Evolutionary conservation across 2,797 vertebrate genomes (phyloP).

Genomic region (Pogonophryne albipinna): DNA sequence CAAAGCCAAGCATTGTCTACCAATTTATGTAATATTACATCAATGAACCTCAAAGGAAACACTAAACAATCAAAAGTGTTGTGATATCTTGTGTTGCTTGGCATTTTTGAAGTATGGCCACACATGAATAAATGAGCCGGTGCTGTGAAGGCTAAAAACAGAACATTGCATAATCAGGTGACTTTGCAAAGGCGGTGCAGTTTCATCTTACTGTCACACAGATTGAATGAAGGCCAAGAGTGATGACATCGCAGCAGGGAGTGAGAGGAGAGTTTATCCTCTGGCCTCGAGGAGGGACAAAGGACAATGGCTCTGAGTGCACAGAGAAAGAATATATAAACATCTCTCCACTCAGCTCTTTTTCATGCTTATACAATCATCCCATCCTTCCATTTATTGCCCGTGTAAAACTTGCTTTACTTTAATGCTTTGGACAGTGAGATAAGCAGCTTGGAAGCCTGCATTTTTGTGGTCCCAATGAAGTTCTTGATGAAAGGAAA

Average conservation of each 20-base stretch:
- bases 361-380: constrained; percentile 49
- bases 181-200: constrained; percentile 70
- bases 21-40: constrained; percentile 48
- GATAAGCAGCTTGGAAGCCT: constrained; percentile 30
- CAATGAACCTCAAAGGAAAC: constrained; percentile 33
- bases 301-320: constrained; percentile 62
- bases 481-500: constrained; percentile 42
- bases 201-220: constrained; percentile 64
- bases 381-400: constrained; percentile 37
- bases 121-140: constrained; percentile 36
- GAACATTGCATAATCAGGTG: constrained; percentile 73
- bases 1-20: constrained; percentile 34
- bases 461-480: constrained; percentile 17
- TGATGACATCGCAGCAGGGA: constrained; percentile 65
- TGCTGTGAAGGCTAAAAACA: constrained; percentile 66
- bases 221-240: constrained; percentile 72
- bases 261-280: constrained; percentile 68
- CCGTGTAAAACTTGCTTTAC: constrained; percentile 45
- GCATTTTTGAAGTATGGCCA: constrained; percentile 16
- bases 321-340: constrained; percentile 47
- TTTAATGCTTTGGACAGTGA: constrained; percentile 38
- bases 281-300: constrained; percentile 61
- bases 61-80: constrained; percentile 43
- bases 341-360: constrained; percentile 52
- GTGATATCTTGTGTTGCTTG: constrained; percentile 11